phyloP scores from a whole-genome alignment of 1,140 invertebrate species.

The Amphibalanus amphitrite region DNA sequence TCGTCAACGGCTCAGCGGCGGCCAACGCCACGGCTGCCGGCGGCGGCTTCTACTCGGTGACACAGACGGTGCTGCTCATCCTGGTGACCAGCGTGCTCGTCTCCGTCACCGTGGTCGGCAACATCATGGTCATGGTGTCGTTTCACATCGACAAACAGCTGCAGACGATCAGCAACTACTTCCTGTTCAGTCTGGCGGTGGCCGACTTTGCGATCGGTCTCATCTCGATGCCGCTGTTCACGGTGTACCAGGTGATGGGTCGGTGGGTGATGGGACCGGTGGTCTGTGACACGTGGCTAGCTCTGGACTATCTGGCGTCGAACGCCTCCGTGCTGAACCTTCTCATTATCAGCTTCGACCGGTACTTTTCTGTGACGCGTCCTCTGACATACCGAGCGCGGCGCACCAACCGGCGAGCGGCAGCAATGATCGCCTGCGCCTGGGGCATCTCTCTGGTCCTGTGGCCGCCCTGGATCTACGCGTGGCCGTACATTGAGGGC shows the following conservation, averaged over 20 bases:
- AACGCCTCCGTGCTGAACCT: conserved; percentile 88
- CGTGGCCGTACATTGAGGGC: conserved; percentile 96
- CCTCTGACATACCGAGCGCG: conserved; percentile 92
- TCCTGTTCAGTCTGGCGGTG: conserved; percentile 67
- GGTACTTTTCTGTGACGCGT: conserved; percentile 54
- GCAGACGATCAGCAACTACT: conserved; percentile 97
- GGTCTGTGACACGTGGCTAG: conserved; percentile 85
- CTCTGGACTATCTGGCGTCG: conserved; percentile 80
- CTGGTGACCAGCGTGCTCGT: conserved; percentile 57
- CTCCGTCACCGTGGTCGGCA: conserved; percentile 72
- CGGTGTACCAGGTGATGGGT: conserved; percentile 65
- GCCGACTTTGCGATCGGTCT: conserved; percentile 85
- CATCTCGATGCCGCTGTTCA: conserved; percentile 81
- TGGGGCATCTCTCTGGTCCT: conserved; percentile 80
- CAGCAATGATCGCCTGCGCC: conserved; percentile 78
- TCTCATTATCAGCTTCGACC: conserved; percentile 90
- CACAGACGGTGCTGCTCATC: conserved; percentile 44
- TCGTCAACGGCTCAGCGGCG: no score
- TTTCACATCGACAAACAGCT: conserved; percentile 91
- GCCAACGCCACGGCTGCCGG: no score
- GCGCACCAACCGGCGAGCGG: conserved; percentile 80
- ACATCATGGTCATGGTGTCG: conserved; percentile 91
- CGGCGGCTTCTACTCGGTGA: background rate
- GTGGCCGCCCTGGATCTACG: conserved; percentile 98
- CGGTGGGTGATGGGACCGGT: conserved; percentile 79